Evolutionary conservation across 2,113 vertebrate species (phyloP).

Genomic region (Tragelaphus imberbis): DNA sequence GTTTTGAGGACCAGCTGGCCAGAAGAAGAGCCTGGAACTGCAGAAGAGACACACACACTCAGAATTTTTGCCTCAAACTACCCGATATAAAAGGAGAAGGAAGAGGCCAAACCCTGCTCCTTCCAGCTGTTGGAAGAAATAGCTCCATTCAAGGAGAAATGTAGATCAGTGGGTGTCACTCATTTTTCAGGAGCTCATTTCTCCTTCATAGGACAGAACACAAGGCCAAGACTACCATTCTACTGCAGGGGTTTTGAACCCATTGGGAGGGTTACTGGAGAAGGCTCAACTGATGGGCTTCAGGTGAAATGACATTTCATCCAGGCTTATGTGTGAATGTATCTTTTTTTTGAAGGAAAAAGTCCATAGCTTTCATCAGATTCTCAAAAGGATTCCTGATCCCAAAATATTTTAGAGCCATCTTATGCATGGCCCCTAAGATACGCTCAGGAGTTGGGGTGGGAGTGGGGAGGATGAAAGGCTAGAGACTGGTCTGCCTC

Average conservation of each 20-base stretch:
- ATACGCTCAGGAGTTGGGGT: neutral
- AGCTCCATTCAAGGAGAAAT: neutral
- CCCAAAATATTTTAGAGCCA: neutral
- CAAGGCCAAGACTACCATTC: neutral
- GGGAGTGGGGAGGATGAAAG: neutral
- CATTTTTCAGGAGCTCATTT: neutral
- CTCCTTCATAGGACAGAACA: neutral
- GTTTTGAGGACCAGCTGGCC: neutral
- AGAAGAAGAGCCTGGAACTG: neutral
- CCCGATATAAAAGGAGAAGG: neutral
- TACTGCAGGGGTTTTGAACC: neutral
- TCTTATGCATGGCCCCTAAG: neutral
- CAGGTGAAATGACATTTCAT: neutral
- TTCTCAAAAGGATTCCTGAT: neutral
- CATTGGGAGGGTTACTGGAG: neutral
- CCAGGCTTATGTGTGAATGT: neutral
- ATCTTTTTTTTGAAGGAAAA: neutral
- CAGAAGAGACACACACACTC: neutral
- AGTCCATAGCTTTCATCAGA: neutral
- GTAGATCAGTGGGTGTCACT: neutral
- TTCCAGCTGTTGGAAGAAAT: neutral
- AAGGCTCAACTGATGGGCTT: neutral
- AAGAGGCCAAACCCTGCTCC: neutral
- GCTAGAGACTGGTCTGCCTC: neutral
- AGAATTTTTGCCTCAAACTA: neutral